Conservation (phyloP, 2,888 invertebrate genomes). For the Shargacucullia verbasci region DNA sequence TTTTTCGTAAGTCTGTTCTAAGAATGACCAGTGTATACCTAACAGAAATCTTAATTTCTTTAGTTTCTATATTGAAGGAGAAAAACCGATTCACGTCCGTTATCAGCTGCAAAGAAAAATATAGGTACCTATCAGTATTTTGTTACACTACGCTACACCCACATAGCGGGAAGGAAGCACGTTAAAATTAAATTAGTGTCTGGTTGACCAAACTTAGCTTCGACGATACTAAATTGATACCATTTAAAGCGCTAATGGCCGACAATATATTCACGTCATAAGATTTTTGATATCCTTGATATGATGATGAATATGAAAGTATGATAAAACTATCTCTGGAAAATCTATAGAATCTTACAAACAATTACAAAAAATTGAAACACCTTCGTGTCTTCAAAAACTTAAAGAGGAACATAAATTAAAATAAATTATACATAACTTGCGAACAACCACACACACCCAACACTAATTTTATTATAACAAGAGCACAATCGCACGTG, state of each 20-base stretch:
- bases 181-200: background rate
- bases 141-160: background rate
- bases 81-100: background rate
- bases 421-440: background rate
- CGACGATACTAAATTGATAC: background rate
- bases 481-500: constrained; percentile 54
- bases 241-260: no score
- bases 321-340: no score
- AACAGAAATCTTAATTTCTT: no score
- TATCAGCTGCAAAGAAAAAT: background rate
- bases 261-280: no score
- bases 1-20: no score
- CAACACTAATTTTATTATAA: constrained; percentile 42
- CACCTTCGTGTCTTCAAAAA: no score
- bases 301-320: no score
- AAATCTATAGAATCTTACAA: no score
- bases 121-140: background rate
- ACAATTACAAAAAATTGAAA: no score
- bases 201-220: background rate
- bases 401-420: background rate
- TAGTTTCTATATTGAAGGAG: background rate
- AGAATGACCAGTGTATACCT: no score
- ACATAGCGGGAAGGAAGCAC: background rate
- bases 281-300: no score
- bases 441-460: background rate